phyloP scores from a whole-genome alignment of 2,888 invertebrate species.

The Notodonta ziczac region DNA sequence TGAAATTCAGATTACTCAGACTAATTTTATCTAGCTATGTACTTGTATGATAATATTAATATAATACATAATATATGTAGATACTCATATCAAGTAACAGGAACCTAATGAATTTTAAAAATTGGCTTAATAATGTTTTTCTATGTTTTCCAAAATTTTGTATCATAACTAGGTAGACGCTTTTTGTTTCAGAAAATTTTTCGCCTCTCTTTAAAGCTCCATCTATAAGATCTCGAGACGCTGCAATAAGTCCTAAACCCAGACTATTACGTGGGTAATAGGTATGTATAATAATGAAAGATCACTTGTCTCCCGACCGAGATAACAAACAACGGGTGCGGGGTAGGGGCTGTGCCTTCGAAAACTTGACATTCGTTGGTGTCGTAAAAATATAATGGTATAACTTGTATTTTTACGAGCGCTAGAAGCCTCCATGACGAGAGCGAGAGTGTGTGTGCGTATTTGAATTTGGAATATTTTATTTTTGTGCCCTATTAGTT shows the following conservation, averaged over 20 bases:
- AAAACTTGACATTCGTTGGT: constrained; percentile 78
- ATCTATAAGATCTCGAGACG: constrained; percentile 1
- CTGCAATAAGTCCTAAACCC: background rate
- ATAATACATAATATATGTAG: background rate
- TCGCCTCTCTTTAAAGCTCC: background rate
- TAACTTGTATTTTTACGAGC: constrained; percentile 79
- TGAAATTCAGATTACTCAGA: constrained; percentile 9
- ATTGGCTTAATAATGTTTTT: background rate
- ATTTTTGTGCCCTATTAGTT: constrained; percentile 23
- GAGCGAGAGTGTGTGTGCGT: constrained; percentile 54
- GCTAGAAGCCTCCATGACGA: constrained; percentile 59
- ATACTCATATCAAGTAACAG: background rate
- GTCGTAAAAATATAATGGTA: constrained; percentile 80
- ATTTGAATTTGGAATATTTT: constrained; percentile 19
- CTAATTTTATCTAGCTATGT: constrained; percentile 10
- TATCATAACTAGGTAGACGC: background rate
- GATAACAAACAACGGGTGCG: constrained; percentile 54
- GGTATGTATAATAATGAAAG: constrained; percentile 16
- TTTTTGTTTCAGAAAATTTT: background rate
- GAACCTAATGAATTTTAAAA: background rate
- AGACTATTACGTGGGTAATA: constrained; percentile 18
- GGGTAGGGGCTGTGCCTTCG: constrained; percentile 57
- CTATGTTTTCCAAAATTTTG: background rate
- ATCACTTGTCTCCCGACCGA: constrained; percentile 46
- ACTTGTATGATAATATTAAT: background rate